Evolutionary conservation across 2,113 vertebrate genomes (phyloP), one percentile per base, ranked within the genome.

Genomic region (Cromileptes altivelis): DNA sequence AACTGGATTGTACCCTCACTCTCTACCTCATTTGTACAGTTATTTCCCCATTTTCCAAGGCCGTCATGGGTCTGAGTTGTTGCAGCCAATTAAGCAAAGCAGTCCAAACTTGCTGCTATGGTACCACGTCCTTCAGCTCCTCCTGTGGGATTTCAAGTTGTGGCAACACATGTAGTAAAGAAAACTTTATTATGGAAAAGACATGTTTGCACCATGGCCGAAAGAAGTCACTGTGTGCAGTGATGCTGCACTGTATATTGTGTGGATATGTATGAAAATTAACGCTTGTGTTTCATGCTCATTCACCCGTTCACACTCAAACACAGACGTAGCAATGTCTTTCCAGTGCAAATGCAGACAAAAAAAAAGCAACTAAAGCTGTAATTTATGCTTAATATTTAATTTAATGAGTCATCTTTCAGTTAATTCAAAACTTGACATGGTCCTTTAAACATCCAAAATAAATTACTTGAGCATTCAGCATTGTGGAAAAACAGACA

Each of bases 381-480:
- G 30, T 30, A 30, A 30, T 50, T 73, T 55, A 40, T 73, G 79
- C 62, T 67, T 56, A 71, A 82, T 78, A 62, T 73, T 83, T 84
- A 55, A 85, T 93, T 85, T 88, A 89, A 61, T 83, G 57, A 87
- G 25, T 76, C 33, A 53, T 81, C 25, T 68, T 79, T 80, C 49
- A 57, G 17, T 80, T 67, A 72, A 85, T 78, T 75, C 84, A 83
- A 80, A 91, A 84, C 62, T 79, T 64, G 47, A 84, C 67, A 88
- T 68, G 58, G 17, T 89, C 50, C 72, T 85, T 93, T 88, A 55
- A 81, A 82, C 80, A 84, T 88, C 73, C 75, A 86, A 87, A 85
- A 81, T 90, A 92, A 89, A 86, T 89, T 89, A 91, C 49, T 23
- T 33, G 25, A 86, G 76, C 80, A 90, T 85, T 90, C 55, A 81